Base-by-base conservation (phyloP, 2,797 vertebrate species). In the Sebastes iracundus region DNA sequence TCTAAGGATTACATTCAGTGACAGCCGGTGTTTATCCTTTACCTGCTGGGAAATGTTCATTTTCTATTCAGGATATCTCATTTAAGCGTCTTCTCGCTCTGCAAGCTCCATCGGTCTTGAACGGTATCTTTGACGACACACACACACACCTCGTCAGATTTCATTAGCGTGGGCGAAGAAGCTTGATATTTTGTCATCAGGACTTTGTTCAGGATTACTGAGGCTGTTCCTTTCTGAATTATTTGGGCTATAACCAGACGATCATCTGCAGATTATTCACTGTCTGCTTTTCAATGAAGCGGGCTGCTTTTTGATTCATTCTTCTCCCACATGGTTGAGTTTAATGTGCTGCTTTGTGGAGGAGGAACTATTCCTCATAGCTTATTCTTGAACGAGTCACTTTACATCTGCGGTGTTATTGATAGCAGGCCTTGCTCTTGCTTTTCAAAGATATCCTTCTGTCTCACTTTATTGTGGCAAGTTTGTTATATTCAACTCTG, bases 131-230 rank as follows among this genome's bases (percentile, higher is more conserved):
- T 59, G 59, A 78, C 10, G 4, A 30, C 53, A 52, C 64, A 42
- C 70, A 42, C 70, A 59, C 59, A 82, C 70, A 77, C 82, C 78
- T 81, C 66, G 70, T 72, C 74, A 66, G 63, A 79, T 87, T 79
- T 90, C 79, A 87, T 88, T 88, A 91, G 78, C 9, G 49, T 83
- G 62, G 70, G 86, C 62, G 79, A 82, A 76, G 73, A 72, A 69
- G 74, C 67, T 79, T 81, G 77, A 79, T 79, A 60, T 74, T 85
- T 78, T 68, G 60, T 25, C 63, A 22, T 76, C 27, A 77, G 22
- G 55, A 74, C 74, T 84, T 79, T 86, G 53, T 78, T 80, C 52
- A 62, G 74, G 72, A 86, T 84, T 82, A 84, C 72, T 72, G 72
- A 66, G 35, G 68, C 27, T 9, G 52, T 80, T 72, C 33, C 11